Evolutionary conservation across 2,888 invertebrate genomes (phyloP).

Genomic region (Hipparchia sbordonii): DNA sequence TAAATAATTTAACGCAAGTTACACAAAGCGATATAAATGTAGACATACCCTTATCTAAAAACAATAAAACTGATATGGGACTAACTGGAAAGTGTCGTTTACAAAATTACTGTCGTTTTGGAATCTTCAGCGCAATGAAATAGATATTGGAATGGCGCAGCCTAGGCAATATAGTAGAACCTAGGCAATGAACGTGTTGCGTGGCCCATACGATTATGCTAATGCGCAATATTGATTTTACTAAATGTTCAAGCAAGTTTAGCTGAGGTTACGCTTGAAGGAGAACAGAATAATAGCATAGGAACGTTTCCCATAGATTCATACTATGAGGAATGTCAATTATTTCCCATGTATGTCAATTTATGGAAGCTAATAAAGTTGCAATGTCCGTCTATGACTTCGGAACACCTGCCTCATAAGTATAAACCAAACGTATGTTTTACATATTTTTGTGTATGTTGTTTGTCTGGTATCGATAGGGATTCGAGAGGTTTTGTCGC

Average conservation of each 20-base stretch:
- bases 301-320: neutral
- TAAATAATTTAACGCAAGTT: neutral
- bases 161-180: neutral
- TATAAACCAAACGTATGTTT: too few species aligned
- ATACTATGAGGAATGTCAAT: too few species aligned
- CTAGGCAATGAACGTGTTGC: constrained; percentile 13
- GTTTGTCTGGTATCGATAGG: too few species aligned
- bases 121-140: neutral
- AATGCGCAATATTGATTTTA: constrained; percentile 21
- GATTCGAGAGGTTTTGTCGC: too few species aligned
- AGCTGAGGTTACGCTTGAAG: neutral
- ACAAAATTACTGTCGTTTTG: constrained; percentile 24
- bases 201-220: constrained; percentile 20
- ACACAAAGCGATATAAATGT: constrained; percentile 1
- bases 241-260: neutral
- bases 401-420: too few species aligned
- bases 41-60: constrained; percentile 13
- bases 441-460: too few species aligned
- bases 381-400: too few species aligned
- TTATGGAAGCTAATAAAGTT: too few species aligned
- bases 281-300: neutral
- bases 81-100: constrained; percentile 24
- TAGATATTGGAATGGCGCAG: neutral
- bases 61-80: constrained; percentile 27
- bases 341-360: too few species aligned